phyloP scores from a whole-genome alignment of 2,888 invertebrate species.

The Folsomia manolachei region DNA sequence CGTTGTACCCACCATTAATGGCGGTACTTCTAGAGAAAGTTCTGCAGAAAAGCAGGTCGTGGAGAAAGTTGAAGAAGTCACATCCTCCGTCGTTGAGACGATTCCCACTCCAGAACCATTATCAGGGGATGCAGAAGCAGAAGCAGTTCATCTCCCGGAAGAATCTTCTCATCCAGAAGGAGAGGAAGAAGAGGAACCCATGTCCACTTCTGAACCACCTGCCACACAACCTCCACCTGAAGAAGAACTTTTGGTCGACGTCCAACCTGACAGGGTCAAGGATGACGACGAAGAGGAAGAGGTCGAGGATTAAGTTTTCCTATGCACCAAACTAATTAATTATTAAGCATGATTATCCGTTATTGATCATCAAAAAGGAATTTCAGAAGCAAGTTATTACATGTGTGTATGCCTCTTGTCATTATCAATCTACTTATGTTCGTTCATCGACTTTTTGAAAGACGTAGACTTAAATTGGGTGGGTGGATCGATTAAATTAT shows the following conservation, averaged over 20 bases:
- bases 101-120: slow-evolving; percentile 9
- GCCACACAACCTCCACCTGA: slow-evolving; percentile 41
- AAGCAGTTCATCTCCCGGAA: neutral
- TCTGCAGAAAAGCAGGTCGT: slow-evolving; percentile 40
- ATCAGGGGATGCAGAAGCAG: slow-evolving; percentile 17
- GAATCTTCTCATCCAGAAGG: neutral
- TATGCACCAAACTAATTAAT: neutral
- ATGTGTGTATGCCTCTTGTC: neutral
- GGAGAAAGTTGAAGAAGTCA: slow-evolving; percentile 7
- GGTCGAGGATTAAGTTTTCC: slow-evolving; percentile 32
- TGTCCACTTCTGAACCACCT: slow-evolving; percentile 17
- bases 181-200: slow-evolving; percentile 8
- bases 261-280: slow-evolving; percentile 51
- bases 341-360: neutral
- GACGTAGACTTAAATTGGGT: neutral
- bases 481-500: neutral
- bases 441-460: slow-evolving; percentile 6
- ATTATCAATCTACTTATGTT: neutral
- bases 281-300: slow-evolving; percentile 50
- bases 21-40: slow-evolving; percentile 45
- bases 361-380: neutral
- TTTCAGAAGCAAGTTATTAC: neutral
- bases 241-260: slow-evolving; percentile 47
- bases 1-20: slow-evolving; percentile 36
- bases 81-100: slow-evolving; percentile 10